Evolutionary conservation across 2,888 invertebrate genomes (phyloP), one percentile per base, ranked within the genome.

Genomic region (Allacma fusca): DNA sequence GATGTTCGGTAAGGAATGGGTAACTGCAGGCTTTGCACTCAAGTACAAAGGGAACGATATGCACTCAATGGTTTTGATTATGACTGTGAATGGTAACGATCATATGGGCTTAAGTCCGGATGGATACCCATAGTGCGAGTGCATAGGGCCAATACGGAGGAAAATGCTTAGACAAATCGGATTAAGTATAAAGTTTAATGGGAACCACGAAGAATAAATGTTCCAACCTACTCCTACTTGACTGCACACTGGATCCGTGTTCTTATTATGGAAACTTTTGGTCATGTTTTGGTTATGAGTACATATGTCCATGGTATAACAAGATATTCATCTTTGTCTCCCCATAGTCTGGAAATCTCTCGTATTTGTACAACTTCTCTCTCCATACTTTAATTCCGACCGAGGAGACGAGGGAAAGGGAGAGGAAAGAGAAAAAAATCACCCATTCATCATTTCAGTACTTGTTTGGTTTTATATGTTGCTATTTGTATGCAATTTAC

Each of bases 171-270:
- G 44, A 57, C 71, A 71, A 71, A 71, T 71, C 71, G 71, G 71
- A 71, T 71, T 71, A 71, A 71, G 26, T 71, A 23, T 57, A 28
- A 71, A 68, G 44, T 71, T 71, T 71, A 71, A 71, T 71, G 71
- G 50, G 71, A 57, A 26, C 9, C 50, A 50, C n/a, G 26, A 26
- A 24, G 71, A 57, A 43, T 13, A 50, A 71, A 71, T 71, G 71
- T 23, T 44, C 70, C 26, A 40, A 13, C 50, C 29, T 19, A 21
- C 16, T 40, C 5, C 40, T 5, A 40, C 40, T 40, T 40, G 40
- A 40, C 40, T 40, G 40, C 40, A 40, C 13, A 13, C 13, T 40
- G 40, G 13, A 40, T 40, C 13, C 7, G 13, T 9, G 40, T 7
- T 43, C 69, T 69, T 69, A 65, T 43, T 69, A 43, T 69, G 69